Percentiles rank a stretch among this genome's conserved stretches.
Conservation (phyloP, 2,888 invertebrate species). For the Agriopis marginaria region DNA sequence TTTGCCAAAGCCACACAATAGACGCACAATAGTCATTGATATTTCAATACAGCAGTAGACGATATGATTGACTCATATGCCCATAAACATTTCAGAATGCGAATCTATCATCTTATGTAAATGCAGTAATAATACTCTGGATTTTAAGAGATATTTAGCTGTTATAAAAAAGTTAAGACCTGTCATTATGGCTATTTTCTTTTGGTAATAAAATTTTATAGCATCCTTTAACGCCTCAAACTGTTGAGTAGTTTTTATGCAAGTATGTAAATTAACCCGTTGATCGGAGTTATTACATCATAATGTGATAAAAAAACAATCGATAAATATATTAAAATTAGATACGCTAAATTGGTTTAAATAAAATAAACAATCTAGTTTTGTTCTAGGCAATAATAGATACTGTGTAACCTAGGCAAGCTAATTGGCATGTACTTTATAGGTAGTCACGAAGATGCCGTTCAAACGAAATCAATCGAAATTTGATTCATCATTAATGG, state of each 20-base stretch:
- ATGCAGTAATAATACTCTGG: not conserved
- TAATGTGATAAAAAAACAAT: conserved; percentile 6
- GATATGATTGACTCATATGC: conserved; percentile 33
- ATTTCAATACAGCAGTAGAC: conserved; percentile 29
- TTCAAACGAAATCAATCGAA: conserved; percentile 11
- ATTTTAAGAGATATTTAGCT: conserved; percentile 8
- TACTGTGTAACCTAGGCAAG: conserved; percentile 7
- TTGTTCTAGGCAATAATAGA: conserved; percentile 19
- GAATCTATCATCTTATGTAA: conserved; percentile 31
- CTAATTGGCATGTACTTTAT: conserved; percentile 33
- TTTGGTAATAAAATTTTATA: conserved; percentile 20
- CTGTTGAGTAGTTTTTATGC: conserved; percentile 27
- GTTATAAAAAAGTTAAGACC: conserved; percentile 5
- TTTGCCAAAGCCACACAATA: conserved; percentile 39
- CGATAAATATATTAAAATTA: not conserved
- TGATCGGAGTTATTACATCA: conserved; percentile 12
- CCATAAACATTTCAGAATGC: conserved; percentile 16
- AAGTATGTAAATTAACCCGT: conserved; percentile 24
- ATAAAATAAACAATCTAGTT: conserved; percentile 21
- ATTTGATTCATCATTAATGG: not conserved
- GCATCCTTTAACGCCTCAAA: not conserved
- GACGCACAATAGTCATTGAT: conserved; percentile 38
- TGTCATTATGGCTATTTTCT: conserved; percentile 22
- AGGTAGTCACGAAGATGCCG: conserved; percentile 20
- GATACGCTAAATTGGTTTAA: conserved; percentile 10